Percentiles rank a stretch among this genome's conserved stretches.
Evolutionary conservation across 2,888 invertebrate species (phyloP).

Genomic region (Galerucella nymphaeae): DNA sequence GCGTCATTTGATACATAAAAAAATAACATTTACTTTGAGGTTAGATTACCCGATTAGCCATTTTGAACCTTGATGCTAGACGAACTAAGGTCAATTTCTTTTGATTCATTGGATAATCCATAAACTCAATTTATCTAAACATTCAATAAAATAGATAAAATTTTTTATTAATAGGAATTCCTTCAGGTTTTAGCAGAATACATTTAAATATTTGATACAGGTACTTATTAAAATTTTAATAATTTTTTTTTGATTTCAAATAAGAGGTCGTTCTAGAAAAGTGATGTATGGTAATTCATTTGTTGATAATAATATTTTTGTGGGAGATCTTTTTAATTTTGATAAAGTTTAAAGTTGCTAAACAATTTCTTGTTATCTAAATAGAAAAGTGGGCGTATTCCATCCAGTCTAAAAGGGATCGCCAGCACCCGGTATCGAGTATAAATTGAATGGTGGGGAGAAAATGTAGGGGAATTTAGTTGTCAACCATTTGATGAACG

Average conservation of each 20-base stretch:
- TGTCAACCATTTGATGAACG: slow-evolving; percentile 5
- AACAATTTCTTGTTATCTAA: slow-evolving; percentile 8
- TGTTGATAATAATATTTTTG: not conserved
- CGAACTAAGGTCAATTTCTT: slow-evolving; percentile 27
- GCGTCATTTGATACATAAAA: slow-evolving; percentile 67
- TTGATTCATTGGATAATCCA: not conserved
- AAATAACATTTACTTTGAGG: slow-evolving; percentile 64
- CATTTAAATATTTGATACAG: too few species aligned
- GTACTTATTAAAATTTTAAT: not conserved
- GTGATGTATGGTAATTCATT: not conserved
- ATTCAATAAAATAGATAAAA: not conserved
- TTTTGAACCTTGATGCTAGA: slow-evolving; percentile 53
- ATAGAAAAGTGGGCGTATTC: slow-evolving; percentile 40
- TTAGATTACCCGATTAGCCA: slow-evolving; percentile 53
- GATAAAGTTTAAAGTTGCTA: not conserved
- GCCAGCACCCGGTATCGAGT: slow-evolving; percentile 28
- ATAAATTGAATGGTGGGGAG: slow-evolving; percentile 10
- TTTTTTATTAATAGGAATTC: not conserved
- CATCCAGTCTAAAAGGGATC: slow-evolving; percentile 31
- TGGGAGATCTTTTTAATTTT: not conserved
- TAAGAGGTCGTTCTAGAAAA: not conserved
- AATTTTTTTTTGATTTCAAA: not conserved
- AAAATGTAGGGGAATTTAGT: slow-evolving; percentile 19
- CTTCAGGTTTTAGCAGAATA: too few species aligned
- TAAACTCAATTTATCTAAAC: not conserved